phyloP scores from a whole-genome alignment of 30 jellyfish, hydroid and myxozoan genomes.

The Rhopilema esculentum region DNA sequence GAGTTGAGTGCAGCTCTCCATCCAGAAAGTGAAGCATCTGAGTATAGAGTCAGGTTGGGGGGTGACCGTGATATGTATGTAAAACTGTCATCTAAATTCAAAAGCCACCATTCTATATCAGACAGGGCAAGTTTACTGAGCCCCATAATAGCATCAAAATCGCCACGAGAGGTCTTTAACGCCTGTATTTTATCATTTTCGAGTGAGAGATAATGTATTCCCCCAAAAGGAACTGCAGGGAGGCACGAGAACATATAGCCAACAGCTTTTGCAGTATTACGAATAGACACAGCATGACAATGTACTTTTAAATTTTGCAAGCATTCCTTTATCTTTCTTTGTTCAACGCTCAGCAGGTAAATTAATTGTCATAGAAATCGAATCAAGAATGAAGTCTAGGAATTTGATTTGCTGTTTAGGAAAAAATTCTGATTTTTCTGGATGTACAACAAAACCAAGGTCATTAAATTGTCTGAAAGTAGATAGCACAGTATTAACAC shows the following conservation, averaged over 20 bases:
- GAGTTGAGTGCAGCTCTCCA: too few species aligned
- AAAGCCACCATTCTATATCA: not conserved
- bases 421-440: constrained; percentile 38
- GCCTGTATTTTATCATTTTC: constrained; percentile 18
- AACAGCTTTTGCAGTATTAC: constrained; percentile 42
- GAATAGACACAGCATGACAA: not conserved
- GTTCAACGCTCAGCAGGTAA: constrained; percentile 12
- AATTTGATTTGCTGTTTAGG: constrained; percentile 29
- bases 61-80: not conserved
- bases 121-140: constrained; percentile 8
- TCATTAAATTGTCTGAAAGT: constrained; percentile 9
- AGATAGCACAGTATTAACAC: constrained; percentile 11
- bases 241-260: constrained; percentile 60
- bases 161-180: not conserved
- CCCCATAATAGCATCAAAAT: not conserved
- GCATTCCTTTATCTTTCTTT: constrained; percentile 11
- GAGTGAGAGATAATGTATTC: constrained; percentile 5
- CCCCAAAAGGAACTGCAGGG: constrained; percentile 46
- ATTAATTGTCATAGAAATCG: constrained; percentile 9
- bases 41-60: not conserved
- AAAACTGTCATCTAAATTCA: not conserved
- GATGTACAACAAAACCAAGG: constrained; percentile 57
- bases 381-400: constrained; percentile 31
- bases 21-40: not conserved
- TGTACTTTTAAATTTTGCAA: not conserved